Evolutionary conservation across 1,140 invertebrate genomes (phyloP).

Genomic region (Goniozus legneri): DNA sequence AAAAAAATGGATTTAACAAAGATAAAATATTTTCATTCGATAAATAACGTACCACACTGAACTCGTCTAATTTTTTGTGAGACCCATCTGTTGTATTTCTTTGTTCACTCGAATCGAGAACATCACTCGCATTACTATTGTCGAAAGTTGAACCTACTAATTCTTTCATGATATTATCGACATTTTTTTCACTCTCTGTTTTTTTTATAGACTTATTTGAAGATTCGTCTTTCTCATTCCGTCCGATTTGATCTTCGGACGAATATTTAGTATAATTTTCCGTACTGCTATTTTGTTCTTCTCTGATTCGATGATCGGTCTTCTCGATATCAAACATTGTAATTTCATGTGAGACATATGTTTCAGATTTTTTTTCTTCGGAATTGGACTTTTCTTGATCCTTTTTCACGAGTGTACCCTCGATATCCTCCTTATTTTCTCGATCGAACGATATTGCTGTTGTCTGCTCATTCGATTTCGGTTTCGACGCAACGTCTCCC

Average conservation of each 20-base stretch:
- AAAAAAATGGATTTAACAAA: conserved; percentile 1
- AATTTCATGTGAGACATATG: not conserved
- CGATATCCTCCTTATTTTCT: not conserved
- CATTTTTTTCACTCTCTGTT: not conserved
- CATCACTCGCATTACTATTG: conserved; percentile 15
- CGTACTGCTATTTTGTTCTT: too few species aligned
- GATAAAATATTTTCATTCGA: not conserved
- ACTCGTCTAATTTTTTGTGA: conserved; percentile 33
- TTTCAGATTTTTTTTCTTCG: not conserved
- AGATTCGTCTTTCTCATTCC: too few species aligned
- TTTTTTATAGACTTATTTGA: conserved; percentile 2
- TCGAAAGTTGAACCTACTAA: too few species aligned
- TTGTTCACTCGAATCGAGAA: conserved; percentile 8
- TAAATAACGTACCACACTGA: conserved; percentile 31
- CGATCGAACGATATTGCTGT: conserved; percentile 1
- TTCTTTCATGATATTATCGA: not conserved
- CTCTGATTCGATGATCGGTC: not conserved
- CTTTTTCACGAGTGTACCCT: not conserved
- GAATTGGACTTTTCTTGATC: too few species aligned
- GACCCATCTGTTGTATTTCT: not conserved
- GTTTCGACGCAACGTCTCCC: conserved; percentile 24
- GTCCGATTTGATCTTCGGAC: too few species aligned
- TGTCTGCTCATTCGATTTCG: conserved; percentile 20
- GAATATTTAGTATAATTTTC: too few species aligned
- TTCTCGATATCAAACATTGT: not conserved